Evolutionary conservation across 2,888 invertebrate genomes (phyloP).

Genomic region (Diogma glabrata): DNA sequence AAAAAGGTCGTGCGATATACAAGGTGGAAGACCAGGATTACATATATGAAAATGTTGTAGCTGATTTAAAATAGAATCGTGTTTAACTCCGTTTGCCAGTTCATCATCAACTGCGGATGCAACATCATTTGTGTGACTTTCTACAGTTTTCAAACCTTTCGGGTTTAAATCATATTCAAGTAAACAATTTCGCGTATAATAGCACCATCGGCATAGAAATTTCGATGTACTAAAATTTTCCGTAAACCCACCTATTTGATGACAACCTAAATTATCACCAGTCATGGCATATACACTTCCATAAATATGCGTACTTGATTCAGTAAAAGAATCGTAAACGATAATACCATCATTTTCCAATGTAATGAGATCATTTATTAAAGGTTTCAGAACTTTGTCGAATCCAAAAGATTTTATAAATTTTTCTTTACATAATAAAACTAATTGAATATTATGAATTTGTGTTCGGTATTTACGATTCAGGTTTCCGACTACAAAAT

Average conservation of each 20-base stretch:
- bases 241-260: not conserved
- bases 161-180: not conserved
- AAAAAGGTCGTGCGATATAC: constrained; percentile 24
- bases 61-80: constrained; percentile 21
- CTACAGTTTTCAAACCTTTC: not conserved
- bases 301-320: not conserved
- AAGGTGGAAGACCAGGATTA: constrained; percentile 23
- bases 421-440: not conserved
- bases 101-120: not conserved
- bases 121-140: not conserved
- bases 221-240: not conserved
- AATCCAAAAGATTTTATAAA: not conserved
- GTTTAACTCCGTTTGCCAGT: constrained; percentile 20
- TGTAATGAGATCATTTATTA: not conserved
- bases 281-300: not conserved
- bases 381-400: not conserved
- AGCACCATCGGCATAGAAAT: not conserved
- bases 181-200: not conserved
- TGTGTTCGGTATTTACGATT: not conserved
- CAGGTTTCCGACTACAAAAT: not conserved
- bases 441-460: not conserved
- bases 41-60: constrained; percentile 22
- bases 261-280: not conserved
- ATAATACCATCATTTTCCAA: not conserved
- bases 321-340: not conserved